phyloP scores from a whole-genome alignment of 1,140 invertebrate species.

The Phenacoccus solenopsis region DNA sequence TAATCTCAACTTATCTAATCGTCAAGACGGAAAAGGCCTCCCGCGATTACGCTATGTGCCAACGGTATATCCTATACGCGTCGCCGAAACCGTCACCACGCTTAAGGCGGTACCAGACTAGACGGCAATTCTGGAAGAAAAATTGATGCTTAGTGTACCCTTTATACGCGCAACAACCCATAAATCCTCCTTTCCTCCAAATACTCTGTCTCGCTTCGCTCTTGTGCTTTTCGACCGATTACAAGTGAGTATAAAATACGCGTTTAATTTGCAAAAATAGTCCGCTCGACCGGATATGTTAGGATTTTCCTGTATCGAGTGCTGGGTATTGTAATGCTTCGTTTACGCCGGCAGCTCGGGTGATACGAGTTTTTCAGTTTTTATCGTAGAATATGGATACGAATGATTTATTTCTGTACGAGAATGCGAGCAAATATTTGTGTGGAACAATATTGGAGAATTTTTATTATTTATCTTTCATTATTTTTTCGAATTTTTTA shows the following conservation, averaged over 20 bases:
- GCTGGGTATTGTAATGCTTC: too few species aligned
- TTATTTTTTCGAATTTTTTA: too few species aligned
- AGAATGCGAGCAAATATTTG: too few species aligned
- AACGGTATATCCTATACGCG: background rate
- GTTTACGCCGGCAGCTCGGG: too few species aligned
- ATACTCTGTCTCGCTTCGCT: background rate
- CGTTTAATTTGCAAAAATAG: background rate
- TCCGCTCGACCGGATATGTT: too few species aligned
- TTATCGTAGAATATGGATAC: too few species aligned
- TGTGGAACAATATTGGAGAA: too few species aligned
- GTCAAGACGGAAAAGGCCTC: background rate
- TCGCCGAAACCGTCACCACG: background rate
- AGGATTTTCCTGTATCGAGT: too few species aligned
- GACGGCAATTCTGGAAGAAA: conserved; percentile 9
- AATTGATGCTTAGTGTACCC: conserved; percentile 6
- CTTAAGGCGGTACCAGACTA: conserved; percentile 15
- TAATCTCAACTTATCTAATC: background rate
- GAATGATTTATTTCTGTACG: too few species aligned
- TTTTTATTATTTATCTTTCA: too few species aligned
- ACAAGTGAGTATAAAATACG: background rate
- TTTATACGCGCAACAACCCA: background rate
- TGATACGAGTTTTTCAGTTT: too few species aligned
- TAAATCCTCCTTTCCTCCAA: background rate
- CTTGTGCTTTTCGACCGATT: too few species aligned
- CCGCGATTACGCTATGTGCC: background rate